These are phyloP conservation scores for Apamea crenata DNA, from an alignment of 2,888 invertebrate species.

Conservation along the genomic window DNA sequence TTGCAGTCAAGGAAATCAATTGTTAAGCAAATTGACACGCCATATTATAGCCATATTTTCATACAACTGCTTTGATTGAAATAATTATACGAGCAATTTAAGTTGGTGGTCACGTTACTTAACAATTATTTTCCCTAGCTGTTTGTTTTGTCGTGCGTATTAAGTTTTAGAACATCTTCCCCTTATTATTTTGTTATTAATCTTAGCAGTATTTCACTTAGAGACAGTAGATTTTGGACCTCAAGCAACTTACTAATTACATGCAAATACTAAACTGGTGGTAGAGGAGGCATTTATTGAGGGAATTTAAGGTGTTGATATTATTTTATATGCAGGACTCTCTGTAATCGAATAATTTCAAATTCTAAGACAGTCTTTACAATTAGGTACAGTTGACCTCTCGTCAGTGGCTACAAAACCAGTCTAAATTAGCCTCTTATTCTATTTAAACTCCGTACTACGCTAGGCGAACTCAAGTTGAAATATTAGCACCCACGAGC, in stretches of 20 bases:
- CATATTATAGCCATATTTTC: neutral
- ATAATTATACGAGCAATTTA: neutral
- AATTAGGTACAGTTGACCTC: neutral
- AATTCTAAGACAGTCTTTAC: neutral
- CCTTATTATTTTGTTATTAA: slow-evolving; percentile 47
- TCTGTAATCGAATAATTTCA: neutral
- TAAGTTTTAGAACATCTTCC: neutral
- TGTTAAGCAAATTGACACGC: too few species aligned
- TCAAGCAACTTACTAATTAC: slow-evolving; percentile 58
- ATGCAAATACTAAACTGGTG: slow-evolving; percentile 42
- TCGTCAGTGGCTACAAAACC: neutral
- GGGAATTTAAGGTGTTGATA: neutral
- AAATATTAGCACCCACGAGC: neutral
- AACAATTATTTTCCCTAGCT: neutral
- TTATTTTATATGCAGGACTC: neutral
- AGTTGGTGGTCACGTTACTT: neutral
- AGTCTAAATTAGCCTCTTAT: neutral
- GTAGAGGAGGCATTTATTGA: slow-evolving; percentile 38
- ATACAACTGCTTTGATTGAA: neutral
- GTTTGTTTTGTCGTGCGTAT: neutral
- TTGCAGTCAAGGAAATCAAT: neutral
- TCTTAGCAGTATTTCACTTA: slow-evolving; percentile 37
- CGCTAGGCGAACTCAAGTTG: neutral
- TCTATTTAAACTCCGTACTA: neutral
- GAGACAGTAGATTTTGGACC: slow-evolving; percentile 63